Base-by-base conservation (phyloP, 2,113 vertebrate species). In the Deroptyus accipitrinus region DNA sequence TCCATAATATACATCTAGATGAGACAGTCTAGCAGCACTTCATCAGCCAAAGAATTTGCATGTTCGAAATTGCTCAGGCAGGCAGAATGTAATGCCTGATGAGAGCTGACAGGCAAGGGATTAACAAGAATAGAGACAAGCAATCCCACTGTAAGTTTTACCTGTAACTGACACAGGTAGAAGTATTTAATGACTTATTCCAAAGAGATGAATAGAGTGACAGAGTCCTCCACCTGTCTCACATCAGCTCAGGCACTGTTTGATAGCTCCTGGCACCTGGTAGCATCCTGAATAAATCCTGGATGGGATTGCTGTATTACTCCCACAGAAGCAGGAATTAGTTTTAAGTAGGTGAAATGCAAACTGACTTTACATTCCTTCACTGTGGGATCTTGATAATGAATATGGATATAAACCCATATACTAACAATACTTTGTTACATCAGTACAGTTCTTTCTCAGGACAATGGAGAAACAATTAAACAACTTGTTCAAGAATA, bases 51-150 rank as follows among this genome's bases (percentile, higher is more conserved):
- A 67, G 90, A 92, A 96, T 96, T 93, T 96, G 88, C 96, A 96
- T 66, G 88, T 76, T 88, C 7, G 7, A 69, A 86, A 69, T 25
- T 83, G 90, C 73, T 46, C 67, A 19, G 77, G 90, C 92, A 79
- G 94, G 81, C 86, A 88, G 77, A 55, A 90, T 78, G 90, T 94
- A 96, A 95, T 78, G 86, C 83, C 92, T 95, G 95, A 92, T 79
- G 88, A 96, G 92, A 94, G 80, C 90, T 97, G 96, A 93, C 96
- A 96, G 94, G 92, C 96, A 86, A 30, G 62, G 92, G 95, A 96
- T 96, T 97, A 97, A 84, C 28, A 23, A 73, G 92, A 93, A 79
- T n/a, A 95, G 31, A 93, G 90, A 93, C 80, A 90, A 93, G 62
- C 76, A 79, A 96, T 94, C 93, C 86, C 83, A 83, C 33, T 3